Evolutionary conservation across 2,113 vertebrate genomes (phyloP).

Genomic region (Colius striatus): DNA sequence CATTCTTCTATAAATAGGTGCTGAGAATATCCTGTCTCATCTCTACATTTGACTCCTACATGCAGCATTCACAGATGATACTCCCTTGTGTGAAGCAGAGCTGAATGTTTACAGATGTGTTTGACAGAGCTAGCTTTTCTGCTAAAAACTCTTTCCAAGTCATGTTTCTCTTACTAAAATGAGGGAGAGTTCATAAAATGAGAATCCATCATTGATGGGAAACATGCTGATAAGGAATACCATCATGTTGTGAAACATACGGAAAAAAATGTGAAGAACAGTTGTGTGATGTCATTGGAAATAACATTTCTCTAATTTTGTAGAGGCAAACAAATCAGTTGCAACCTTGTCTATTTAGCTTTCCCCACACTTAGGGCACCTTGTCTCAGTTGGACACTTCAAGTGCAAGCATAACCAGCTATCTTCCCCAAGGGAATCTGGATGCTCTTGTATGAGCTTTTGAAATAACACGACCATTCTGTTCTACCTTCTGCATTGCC

Average conservation of each 20-base stretch:
- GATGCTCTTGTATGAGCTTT: not conserved
- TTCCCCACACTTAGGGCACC: not conserved
- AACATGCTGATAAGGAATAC: not conserved
- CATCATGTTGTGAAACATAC: not conserved
- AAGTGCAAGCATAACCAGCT: not conserved
- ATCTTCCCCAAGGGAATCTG: not conserved
- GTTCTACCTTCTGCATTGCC: not conserved
- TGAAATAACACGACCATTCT: not conserved
- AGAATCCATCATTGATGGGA: not conserved
- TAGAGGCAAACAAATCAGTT: not conserved
- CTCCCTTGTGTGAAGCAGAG: not conserved
- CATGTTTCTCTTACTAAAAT: not conserved
- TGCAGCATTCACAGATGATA: not conserved
- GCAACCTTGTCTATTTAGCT: not conserved
- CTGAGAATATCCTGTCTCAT: not conserved
- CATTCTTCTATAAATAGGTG: not conserved
- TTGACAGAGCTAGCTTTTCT: not conserved
- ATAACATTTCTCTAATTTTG: not conserved
- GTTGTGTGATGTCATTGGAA: not conserved
- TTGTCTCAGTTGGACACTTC: not conserved
- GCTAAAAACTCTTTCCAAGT: constrained; percentile 4
- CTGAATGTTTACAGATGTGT: not conserved
- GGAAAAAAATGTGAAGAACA: not conserved
- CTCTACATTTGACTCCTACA: not conserved
- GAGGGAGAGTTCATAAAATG: not conserved